Base-by-base conservation (phyloP, 2,113 vertebrate genomes). In the Spheniscus mendiculus region DNA sequence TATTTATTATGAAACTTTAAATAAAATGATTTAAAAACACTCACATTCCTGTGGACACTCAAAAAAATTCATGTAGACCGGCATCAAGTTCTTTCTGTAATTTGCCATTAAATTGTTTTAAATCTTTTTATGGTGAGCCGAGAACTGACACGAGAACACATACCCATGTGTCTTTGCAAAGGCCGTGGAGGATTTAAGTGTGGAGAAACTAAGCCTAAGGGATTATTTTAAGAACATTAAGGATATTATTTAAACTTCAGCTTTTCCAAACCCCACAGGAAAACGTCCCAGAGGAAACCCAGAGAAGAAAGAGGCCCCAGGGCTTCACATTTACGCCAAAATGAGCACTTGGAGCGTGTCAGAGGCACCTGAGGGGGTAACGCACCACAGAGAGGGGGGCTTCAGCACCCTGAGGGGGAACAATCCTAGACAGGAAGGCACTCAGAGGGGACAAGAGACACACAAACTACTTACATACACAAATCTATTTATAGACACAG, bases 401-500 rank as follows among this genome's bases (percentile, higher is more conserved):
- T 0, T 5, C 3, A 4, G 15, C 27, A 16, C 14, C 23, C 13
- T 21, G 23, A 12, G 3, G 5, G 20, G 11, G n/a, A 10, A 23
- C 45, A 14, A 0, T 1, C 7, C 19, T 3, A 1, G 6, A 4
- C 11, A 16, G 32, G 6, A 11, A 13, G 4, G 22, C 14, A 1
- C 32, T 23, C 8, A 8, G 34, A 59, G 15, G 9, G 11, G 2
- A 11, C 3, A 18, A 18, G 15, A 9, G 1, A 4, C 4, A 6
- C 34, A 14, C 12, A 32, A 1, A 10, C 5, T 19, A n/a, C 21
- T 20, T 6, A 34, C 17, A 7, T 3, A 63, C 4, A 32, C 1
- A 45, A 6, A 5, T 2, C 5, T 1, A 63, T 3, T 26, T 3
- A 55, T 0, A 19, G 2, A 12, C 0, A 4, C 1, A 2, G 0